Evolutionary conservation across 2,113 vertebrate genomes (phyloP).

Genomic region (Platysteira castanea): DNA sequence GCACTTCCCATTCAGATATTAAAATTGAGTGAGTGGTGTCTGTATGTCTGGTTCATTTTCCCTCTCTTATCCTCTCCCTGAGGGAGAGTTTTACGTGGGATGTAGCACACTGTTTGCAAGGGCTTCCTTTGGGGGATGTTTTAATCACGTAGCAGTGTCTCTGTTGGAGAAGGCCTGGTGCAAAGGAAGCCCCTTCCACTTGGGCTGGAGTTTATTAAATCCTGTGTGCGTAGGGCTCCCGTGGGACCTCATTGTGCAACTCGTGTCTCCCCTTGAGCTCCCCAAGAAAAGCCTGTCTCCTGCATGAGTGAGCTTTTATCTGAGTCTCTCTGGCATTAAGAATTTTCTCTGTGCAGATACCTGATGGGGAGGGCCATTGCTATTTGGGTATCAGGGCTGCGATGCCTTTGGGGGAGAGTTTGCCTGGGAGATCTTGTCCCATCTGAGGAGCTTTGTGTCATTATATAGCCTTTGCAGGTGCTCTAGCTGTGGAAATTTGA

Average conservation of each 20-base stretch:
- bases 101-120: background rate
- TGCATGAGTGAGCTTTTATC: background rate
- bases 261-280: accelerated
- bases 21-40: constrained; percentile 55
- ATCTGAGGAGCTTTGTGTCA: background rate
- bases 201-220: background rate
- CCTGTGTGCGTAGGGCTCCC: accelerated
- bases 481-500: background rate
- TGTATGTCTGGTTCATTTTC: constrained; percentile 53
- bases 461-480: background rate
- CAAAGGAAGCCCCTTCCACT: background rate
- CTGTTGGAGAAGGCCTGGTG: background rate
- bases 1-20: constrained; percentile 51
- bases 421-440: background rate
- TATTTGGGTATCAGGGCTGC: background rate
- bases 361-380: background rate
- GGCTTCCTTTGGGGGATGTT: constrained; percentile 41
- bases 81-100: constrained; percentile 52
- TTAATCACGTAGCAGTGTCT: background rate
- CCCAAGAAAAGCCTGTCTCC: background rate
- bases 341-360: background rate
- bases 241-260: background rate
- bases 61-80: background rate
- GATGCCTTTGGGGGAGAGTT: background rate
- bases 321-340: background rate